A percentile compares a stretch with the other conserved stretches of the same genome.
phyloP scores from a whole-genome alignment of 2,888 invertebrate species.

The Zootermopsis nevadensis region DNA sequence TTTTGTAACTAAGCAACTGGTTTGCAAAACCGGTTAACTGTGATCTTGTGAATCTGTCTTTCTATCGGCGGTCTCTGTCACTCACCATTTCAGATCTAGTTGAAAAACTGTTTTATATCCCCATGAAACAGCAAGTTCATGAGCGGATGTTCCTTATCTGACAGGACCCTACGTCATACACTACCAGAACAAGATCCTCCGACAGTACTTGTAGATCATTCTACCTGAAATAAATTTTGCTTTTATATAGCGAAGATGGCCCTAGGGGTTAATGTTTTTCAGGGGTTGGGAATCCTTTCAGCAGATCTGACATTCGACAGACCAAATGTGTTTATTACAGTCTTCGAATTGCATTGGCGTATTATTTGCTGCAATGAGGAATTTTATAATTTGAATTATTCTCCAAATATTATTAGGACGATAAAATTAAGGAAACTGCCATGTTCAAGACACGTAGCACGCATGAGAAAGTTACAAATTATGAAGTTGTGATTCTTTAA shows the following conservation, averaged over 20 bases:
- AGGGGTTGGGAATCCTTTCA: too few relatives aligned
- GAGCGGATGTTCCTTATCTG: background rate
- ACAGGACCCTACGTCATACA: background rate
- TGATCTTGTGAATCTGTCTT: background rate
- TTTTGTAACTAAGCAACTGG: slow-evolving; percentile 15
- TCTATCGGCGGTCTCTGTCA: slow-evolving; percentile 1
- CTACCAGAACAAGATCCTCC: background rate
- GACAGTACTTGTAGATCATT: background rate
- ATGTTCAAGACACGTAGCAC: too few relatives aligned
- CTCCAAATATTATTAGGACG: too few relatives aligned
- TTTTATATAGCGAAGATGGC: background rate
- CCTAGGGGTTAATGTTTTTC: background rate
- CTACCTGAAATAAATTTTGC: background rate
- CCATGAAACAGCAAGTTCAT: background rate
- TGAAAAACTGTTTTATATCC: slow-evolving; percentile 6
- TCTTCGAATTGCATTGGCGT: too few relatives aligned
- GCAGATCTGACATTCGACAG: too few relatives aligned
- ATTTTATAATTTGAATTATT: too few relatives aligned
- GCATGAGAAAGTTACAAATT: too few relatives aligned
- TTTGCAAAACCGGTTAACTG: slow-evolving; percentile 32
- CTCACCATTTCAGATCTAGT: slow-evolving; percentile 19
- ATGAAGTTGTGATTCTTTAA: too few relatives aligned
- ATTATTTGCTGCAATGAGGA: too few relatives aligned
- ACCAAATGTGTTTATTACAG: too few relatives aligned
- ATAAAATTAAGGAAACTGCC: too few relatives aligned